Evolutionary conservation across 1,140 invertebrate species (phyloP).

Genomic region (Caerostris extrusa): DNA sequence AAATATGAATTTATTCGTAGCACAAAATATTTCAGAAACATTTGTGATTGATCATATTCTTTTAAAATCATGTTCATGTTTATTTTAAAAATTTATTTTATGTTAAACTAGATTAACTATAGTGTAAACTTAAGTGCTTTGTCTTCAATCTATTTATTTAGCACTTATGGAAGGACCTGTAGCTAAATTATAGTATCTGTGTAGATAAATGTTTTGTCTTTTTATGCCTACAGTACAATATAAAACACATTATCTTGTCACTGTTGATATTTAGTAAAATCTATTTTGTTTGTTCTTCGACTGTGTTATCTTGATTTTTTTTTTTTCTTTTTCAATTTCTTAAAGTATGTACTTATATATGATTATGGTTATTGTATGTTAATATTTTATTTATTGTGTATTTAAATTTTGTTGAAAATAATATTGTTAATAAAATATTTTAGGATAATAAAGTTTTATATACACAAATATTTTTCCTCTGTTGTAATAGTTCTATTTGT

Average conservation of each 20-base stretch:
- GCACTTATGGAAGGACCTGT: background rate
- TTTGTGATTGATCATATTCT: background rate
- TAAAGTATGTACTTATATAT: background rate
- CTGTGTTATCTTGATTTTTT: background rate
- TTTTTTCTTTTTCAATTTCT: background rate
- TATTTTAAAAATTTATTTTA: background rate
- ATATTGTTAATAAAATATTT: slow-evolving; percentile 69
- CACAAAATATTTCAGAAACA: background rate
- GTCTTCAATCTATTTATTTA: slow-evolving; percentile 39
- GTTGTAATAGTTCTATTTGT: background rate
- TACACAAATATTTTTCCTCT: slow-evolving; percentile 30
- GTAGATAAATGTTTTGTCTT: background rate
- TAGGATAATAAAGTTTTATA: slow-evolving; percentile 70
- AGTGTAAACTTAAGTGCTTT: slow-evolving; percentile 22
- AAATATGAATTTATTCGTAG: slow-evolving; percentile 1
- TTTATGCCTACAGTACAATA: slow-evolving; percentile 56
- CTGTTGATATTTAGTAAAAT: slow-evolving; percentile 22
- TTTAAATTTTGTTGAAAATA: slow-evolving; percentile 50
- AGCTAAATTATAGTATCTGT: slow-evolving; percentile 27
- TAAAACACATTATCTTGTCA: slow-evolving; percentile 12
- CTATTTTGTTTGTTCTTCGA: background rate
- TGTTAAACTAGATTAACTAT: background rate
- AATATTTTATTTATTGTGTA: background rate
- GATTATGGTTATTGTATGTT: slow-evolving; percentile 19
- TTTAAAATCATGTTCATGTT: background rate